Conservation (phyloP, 2,113 vertebrate genomes). For the Pandion haliaetus region DNA sequence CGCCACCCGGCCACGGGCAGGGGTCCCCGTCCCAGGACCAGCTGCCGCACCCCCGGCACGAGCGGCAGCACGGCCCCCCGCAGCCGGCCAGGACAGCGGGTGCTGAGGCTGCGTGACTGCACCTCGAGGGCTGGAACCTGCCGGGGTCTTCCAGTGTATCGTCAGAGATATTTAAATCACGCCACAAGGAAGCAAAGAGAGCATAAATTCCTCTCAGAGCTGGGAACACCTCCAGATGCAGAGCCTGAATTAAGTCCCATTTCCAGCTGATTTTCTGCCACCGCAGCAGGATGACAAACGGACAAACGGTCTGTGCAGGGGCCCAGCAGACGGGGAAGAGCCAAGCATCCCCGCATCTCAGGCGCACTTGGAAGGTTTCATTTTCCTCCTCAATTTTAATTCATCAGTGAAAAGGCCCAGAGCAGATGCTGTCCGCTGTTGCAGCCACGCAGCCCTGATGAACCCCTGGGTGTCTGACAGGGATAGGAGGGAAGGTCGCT, state of each 20-base stretch:
- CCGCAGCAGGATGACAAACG: not conserved
- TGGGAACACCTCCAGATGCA: not conserved
- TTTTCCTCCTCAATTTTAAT: not conserved
- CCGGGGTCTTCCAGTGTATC: not conserved
- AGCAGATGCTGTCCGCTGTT: not conserved
- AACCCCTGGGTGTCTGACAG: not conserved
- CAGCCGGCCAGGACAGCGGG: accelerated
- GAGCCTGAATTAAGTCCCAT: not conserved
- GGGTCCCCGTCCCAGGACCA: not conserved
- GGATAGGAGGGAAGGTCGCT: not conserved
- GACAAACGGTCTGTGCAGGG: not conserved
- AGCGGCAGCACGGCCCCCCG: not conserved
- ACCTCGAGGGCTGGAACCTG: not conserved
- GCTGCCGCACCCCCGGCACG: accelerated
- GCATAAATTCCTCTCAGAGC: not conserved
- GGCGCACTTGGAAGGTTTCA: not conserved
- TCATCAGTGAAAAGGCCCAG: not conserved
- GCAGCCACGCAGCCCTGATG: not conserved
- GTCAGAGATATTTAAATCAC: not conserved
- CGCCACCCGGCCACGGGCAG: not conserved
- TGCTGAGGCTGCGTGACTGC: not conserved
- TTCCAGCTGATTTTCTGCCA: not conserved
- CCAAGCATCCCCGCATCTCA: accelerated
- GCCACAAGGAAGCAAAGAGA: not conserved
- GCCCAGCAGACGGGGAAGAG: not conserved